These are phyloP conservation scores for Oncorhynchus mykiss DNA, from an alignment of 2,113 vertebrate genomes.

Conservation along the genomic window DNA sequence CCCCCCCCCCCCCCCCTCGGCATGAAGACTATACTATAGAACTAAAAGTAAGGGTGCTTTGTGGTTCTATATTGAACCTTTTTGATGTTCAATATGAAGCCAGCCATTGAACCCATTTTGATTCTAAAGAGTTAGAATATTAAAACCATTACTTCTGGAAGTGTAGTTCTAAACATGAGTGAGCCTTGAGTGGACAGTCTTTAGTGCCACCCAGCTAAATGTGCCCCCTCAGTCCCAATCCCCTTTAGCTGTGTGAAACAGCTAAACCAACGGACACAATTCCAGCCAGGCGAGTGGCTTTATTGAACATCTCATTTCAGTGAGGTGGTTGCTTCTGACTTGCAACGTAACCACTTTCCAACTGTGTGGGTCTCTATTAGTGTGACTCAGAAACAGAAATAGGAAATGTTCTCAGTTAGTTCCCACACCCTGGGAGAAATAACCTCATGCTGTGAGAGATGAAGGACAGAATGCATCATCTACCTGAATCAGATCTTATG, in stretches of 20 bases:
- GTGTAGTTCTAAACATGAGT: constrained; percentile 62
- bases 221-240: constrained; percentile 52
- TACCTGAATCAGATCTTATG: background rate
- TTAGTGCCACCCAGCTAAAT: constrained; percentile 58
- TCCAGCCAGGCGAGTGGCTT: constrained; percentile 53
- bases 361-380: constrained; percentile 29
- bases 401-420: constrained; percentile 24
- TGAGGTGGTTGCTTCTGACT: constrained; percentile 29
- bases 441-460: constrained; percentile 30
- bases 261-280: constrained; percentile 67
- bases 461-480: constrained; percentile 2
- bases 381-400: constrained; percentile 50
- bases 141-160: constrained; percentile 9
- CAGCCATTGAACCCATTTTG: too few species aligned
- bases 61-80: too few species aligned
- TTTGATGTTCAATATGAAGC: too few species aligned
- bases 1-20: constrained; percentile 16
- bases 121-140: too few species aligned
- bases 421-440: constrained; percentile 36
- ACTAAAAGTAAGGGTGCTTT: too few species aligned
- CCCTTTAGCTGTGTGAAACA: constrained; percentile 62
- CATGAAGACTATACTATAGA: too few species aligned
- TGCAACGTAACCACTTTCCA: constrained; percentile 45
- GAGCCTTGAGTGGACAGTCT: constrained; percentile 42
- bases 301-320: constrained; percentile 62